Evolutionary conservation across 2,888 invertebrate species (phyloP), one percentile per base, ranked within the genome.

Genomic region (Brenthis daphne): DNA sequence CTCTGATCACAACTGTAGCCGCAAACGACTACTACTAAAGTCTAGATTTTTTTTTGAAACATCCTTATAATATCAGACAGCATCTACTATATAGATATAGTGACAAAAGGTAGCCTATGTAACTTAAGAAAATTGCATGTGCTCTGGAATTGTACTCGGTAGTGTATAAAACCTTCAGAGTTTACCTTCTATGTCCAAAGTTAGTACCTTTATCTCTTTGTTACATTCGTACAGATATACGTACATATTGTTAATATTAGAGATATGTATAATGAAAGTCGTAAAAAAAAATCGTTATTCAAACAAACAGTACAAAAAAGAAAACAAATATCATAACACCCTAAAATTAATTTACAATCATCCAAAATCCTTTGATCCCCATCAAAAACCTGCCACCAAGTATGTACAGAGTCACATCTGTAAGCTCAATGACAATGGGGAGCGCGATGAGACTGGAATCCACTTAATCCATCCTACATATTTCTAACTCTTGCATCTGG

Each of bases 401-500:
- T 72, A 71, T 70, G 69, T 68, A 69, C 63, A 51, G 68, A 65
- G 77, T 75, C 80, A 74, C 80, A 80, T 80, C 80, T 80, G 80
- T 77, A 79, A 76, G 76, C 74, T 79, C 78, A 84, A 86, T 82
- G 83, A 83, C 84, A 84, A 82, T 81, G 76, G 80, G 81, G 77
- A 71, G 77, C 72, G 74, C 73, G 83, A 82, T 78, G 79, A 69
- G 73, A 73, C 37, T 75, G 70, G 76, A 84, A 81, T 77, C 82
- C 83, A 85, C 84, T 85, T 87, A 87, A 87, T 87, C 87, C 86
- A 76, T 29, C 29, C 29, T 79, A 83, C 82, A 83, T 84, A 82
- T 83, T 82, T 84, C 81, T 86, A 86, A 86, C 86, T 83, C 78
- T 77, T 82, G 78, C 86, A 87, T 85, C 87, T 86, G 87, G 81